Evolutionary conservation across 2,797 vertebrate genomes (phyloP).

Genomic region (Coendou prehensilis): DNA sequence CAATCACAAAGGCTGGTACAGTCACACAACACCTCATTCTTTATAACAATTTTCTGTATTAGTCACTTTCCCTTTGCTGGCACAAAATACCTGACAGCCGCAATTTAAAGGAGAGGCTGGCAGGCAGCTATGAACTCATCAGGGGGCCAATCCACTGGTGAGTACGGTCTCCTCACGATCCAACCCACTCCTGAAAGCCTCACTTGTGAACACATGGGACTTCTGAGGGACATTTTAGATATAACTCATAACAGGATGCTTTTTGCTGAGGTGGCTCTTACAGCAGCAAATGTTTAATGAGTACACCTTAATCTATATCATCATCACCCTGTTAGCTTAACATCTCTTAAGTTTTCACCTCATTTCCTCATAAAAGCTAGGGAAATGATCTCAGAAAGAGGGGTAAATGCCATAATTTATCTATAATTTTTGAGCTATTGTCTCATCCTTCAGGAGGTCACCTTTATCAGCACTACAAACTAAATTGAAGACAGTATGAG

Average conservation of each 20-base stretch:
- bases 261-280: not conserved
- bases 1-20: not conserved
- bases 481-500: not conserved
- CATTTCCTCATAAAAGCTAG: constrained; percentile 15
- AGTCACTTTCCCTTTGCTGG: not conserved
- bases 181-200: not conserved
- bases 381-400: not conserved
- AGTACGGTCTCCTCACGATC: not conserved
- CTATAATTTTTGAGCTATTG: not conserved
- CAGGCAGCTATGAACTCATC: not conserved
- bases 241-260: not conserved
- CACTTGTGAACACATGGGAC: not conserved
- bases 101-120: not conserved
- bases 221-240: not conserved
- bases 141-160: not conserved
- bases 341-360: not conserved
- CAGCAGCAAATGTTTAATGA: not conserved
- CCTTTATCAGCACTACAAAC: not conserved
- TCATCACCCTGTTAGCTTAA: not conserved
- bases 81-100: not conserved
- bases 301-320: not conserved
- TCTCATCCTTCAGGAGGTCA: not conserved
- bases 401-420: not conserved
- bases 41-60: not conserved
- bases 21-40: not conserved